Base-by-base conservation (phyloP, 1,140 invertebrate species). In the Gyrodactylus salaris region DNA sequence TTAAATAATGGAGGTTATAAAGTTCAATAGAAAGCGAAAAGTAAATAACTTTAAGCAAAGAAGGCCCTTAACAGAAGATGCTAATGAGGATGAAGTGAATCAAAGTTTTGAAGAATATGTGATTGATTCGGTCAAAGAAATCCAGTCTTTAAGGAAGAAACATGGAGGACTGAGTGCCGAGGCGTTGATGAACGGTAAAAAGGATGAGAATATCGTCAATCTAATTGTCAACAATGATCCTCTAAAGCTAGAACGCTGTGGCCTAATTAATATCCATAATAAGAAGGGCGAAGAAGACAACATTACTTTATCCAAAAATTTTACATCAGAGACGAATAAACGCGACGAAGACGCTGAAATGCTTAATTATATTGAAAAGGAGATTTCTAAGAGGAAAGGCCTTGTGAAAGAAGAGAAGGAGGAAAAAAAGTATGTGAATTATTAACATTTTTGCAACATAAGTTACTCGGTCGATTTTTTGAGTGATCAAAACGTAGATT, bases 271-370 rank as follows among this genome's bases (percentile, higher is more conserved):
- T n/a, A 54, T 54, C 7, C 7, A 54, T 16, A 54, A 54, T 54
- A 54, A 54, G 76, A 69, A 76, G 25, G 23, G 76, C 26, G 79
- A 79, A 68, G 79, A 78, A 27, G 76, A 77, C 68, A 78, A 80
- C 75, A 76, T 78, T 1, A 81, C 80, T 71, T 79, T 79, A 69
- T 80, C 79, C 26, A 20, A 71, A 73, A 89, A 92, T 76, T 97
- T 97, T 83, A 95, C 92, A 70, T 89, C 90, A 0, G 92, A 97
- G 83, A 97, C 92, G 0, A 96, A 96, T 80, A 89, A 91, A 81
- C 83, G 92, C 27, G 92, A 96, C 82, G 92, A 97, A 85, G 92
- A 97, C 83, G 90, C 93, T 80, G 91, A 96, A 83, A 95, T 96
- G 91, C 89, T 94, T 84, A 94, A 93, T 79, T 97, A 91, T 78